These are phyloP conservation scores for Diarsia brunnea DNA, from an alignment of 2,888 invertebrate species.

Conservation along the genomic window DNA sequence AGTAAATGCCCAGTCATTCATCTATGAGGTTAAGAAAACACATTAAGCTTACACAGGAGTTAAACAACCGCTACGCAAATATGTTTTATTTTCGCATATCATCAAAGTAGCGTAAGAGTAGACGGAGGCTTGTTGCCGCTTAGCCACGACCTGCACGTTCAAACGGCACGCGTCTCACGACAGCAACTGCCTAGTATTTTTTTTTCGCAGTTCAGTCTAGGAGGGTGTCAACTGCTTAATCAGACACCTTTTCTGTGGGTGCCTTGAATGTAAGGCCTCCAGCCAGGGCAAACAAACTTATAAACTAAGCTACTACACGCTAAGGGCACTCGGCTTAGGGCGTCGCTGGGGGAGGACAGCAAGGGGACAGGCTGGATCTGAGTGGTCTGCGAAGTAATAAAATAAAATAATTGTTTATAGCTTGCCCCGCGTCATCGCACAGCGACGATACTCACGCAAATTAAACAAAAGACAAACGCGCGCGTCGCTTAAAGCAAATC, in stretches of 20 bases:
- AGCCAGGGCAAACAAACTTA: no score
- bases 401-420: not conserved
- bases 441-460: not conserved
- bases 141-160: not conserved
- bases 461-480: not conserved
- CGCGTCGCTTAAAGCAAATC: not conserved
- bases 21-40: slow-evolving; percentile 47
- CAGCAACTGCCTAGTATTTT: not conserved
- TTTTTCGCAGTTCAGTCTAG: no score
- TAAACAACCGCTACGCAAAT: slow-evolving; percentile 46
- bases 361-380: no score
- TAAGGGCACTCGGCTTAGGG: no score
- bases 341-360: no score
- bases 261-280: no score
- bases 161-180: not conserved
- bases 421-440: not conserved
- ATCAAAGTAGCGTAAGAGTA: slow-evolving; percentile 28
- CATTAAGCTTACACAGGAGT: slow-evolving; percentile 30
- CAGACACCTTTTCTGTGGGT: no score
- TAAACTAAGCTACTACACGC: no score
- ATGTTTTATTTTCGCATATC: slow-evolving; percentile 48
- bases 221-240: no score
- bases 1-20: slow-evolving; percentile 31
- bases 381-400: not conserved
- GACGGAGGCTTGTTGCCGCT: not conserved